Percentiles rank a stretch among this genome's conserved stretches.
phyloP scores from a whole-genome alignment of 2,113 vertebrate genomes.

The Taurulus bubalis region DNA sequence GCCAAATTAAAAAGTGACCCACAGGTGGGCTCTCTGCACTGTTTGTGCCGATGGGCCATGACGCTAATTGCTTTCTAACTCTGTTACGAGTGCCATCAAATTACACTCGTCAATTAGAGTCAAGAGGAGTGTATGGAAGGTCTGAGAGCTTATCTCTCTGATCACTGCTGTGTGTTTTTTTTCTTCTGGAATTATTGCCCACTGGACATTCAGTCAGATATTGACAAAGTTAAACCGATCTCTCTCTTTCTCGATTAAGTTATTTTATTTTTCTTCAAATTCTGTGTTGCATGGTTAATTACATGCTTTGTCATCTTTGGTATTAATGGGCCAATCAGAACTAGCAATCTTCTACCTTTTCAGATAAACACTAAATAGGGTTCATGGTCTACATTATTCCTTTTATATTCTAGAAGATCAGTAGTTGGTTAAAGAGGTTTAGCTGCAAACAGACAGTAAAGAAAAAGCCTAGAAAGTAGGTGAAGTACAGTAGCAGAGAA shows the following conservation, averaged over 20 bases:
- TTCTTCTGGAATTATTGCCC: slow-evolving; percentile 77
- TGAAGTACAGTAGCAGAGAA: slow-evolving; percentile 55
- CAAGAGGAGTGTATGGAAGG: slow-evolving; percentile 67
- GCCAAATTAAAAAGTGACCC: slow-evolving; percentile 88
- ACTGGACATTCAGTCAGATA: slow-evolving; percentile 67
- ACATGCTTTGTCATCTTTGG: not conserved
- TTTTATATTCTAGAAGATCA: slow-evolving; percentile 11
- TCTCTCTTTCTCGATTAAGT: slow-evolving; percentile 7
- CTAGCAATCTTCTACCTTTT: slow-evolving; percentile 22
- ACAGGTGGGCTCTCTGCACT: slow-evolving; percentile 82
- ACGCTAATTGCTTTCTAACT: slow-evolving; percentile 88
- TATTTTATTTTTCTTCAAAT: not conserved
- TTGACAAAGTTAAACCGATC: slow-evolving; percentile 46
- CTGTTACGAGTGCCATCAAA: slow-evolving; percentile 86
- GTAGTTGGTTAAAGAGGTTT: slow-evolving; percentile 21
- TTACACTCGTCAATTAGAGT: slow-evolving; percentile 82
- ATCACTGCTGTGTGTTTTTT: slow-evolving; percentile 69
- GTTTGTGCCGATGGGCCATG: slow-evolving; percentile 79
- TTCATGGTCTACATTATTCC: slow-evolving; percentile 27
- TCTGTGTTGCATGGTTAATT: not conserved
- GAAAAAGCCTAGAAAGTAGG: slow-evolving; percentile 66
- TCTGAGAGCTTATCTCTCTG: slow-evolving; percentile 73
- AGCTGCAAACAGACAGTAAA: slow-evolving; percentile 11
- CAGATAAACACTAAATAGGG: slow-evolving; percentile 1
- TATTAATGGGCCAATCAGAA: slow-evolving; percentile 9